Evolutionary conservation across 1,140 invertebrate species (phyloP).

Genomic region (Nephotettix cincticeps): DNA sequence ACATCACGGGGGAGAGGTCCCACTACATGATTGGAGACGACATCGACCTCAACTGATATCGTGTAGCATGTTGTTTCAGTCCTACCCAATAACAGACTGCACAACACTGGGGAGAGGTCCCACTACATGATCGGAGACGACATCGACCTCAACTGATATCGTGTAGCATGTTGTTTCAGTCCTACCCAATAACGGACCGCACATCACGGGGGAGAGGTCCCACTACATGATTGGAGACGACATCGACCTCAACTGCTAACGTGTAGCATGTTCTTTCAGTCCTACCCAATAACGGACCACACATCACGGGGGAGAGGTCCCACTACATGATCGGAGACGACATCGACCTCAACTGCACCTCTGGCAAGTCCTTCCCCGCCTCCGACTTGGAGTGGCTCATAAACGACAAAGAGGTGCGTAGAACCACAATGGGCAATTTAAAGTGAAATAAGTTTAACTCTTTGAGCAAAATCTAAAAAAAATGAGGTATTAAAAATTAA

Average conservation of each 20-base stretch:
- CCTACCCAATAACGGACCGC: constrained; percentile 71
- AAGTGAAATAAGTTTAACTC: no score
- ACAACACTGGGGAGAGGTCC: constrained; percentile 74
- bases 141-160: constrained; percentile 79
- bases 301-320: constrained; percentile 74
- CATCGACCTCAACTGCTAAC: no score
- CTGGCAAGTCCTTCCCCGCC: constrained; percentile 73
- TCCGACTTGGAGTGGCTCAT: constrained; percentile 78
- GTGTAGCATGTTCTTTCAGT: constrained; percentile 64
- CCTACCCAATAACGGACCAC: constrained; percentile 71
- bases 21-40: no score
- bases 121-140: constrained; percentile 78
- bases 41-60: no score
- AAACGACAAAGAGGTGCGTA: constrained; percentile 75
- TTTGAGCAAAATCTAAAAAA: no score
- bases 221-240: constrained; percentile 76
- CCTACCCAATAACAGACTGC: constrained; percentile 71
- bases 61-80: no score
- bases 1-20: constrained; percentile 77
- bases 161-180: no score
- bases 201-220: constrained; percentile 74
- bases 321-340: constrained; percentile 78
- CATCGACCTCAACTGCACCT: constrained; percentile 81
- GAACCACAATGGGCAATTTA: no score
- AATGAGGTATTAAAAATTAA: no score